phyloP scores from a whole-genome alignment of 2,113 vertebrate genomes.

The Sardina pilchardus region DNA sequence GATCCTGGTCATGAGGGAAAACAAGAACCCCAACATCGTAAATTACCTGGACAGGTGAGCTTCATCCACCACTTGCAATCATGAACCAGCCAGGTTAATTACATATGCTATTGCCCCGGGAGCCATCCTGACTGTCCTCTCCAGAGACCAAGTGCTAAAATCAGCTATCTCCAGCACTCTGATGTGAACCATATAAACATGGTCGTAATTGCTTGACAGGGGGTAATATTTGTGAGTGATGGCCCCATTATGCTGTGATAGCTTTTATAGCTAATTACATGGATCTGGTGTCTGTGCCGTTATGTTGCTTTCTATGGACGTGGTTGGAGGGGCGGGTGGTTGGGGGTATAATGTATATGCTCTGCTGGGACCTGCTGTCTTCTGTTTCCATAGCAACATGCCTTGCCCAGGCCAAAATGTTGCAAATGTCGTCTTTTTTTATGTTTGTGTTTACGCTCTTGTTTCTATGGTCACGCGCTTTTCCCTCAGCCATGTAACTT shows the following conservation, averaged over 20 bases:
- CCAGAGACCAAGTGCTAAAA: background rate
- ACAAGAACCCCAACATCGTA: conserved; percentile 97
- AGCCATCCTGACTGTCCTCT: background rate
- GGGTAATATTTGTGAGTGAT: background rate
- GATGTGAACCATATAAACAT: background rate
- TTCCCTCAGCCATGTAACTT: conserved; percentile 24
- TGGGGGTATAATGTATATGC: background rate
- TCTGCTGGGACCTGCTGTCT: background rate
- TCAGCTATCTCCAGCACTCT: background rate
- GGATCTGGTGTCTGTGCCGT: background rate
- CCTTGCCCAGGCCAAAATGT: background rate
- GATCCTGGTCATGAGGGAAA: conserved; percentile 99
- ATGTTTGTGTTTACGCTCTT: background rate
- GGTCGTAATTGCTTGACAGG: background rate
- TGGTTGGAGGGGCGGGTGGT: background rate
- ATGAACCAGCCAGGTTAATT: background rate
- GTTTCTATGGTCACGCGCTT: conserved; percentile 51
- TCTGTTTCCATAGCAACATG: conserved; percentile 40
- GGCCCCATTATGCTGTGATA: background rate
- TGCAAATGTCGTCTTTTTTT: background rate
- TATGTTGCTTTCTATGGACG: background rate
- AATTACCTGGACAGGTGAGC: conserved; percentile 96
- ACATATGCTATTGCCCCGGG: background rate
- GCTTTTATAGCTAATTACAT: background rate
- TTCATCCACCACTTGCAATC: background rate